Conservation (phyloP, 2,888 invertebrate species). For the Hydroisotoma schaefferi region DNA sequence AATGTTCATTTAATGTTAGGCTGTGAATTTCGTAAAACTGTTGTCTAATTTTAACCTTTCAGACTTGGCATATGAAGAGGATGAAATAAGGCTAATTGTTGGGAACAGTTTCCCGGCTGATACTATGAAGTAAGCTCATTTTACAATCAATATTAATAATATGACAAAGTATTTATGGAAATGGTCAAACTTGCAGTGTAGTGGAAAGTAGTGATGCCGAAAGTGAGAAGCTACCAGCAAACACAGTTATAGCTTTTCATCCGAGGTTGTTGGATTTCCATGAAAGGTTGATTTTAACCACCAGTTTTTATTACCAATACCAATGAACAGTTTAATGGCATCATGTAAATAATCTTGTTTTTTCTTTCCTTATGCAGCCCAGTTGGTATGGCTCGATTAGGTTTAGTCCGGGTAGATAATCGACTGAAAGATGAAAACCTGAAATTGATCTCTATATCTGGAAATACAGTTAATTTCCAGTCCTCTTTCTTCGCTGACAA, state of each 20-base stretch:
- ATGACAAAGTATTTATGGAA: background rate
- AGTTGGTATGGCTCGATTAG: slow-evolving; percentile 81
- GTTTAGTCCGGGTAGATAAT: slow-evolving; percentile 83
- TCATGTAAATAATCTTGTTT: no score
- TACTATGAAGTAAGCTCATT: slow-evolving; percentile 20
- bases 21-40: no score
- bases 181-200: slow-evolving; percentile 4
- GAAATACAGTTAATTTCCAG: slow-evolving; percentile 91
- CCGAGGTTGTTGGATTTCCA: slow-evolving; percentile 67
- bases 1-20: no score
- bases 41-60: no score
- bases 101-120: slow-evolving; percentile 36
- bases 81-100: slow-evolving; percentile 39
- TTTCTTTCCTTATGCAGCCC: slow-evolving; percentile 64
- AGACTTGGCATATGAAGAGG: slow-evolving; percentile 43
- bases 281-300: slow-evolving; percentile 59
- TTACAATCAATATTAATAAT: background rate
- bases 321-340: no score
- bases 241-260: slow-evolving; percentile 56
- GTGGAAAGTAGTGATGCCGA: slow-evolving; percentile 25
- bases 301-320: background rate
- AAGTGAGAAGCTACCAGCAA: slow-evolving; percentile 49
- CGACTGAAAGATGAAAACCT: slow-evolving; percentile 79
- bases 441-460: slow-evolving; percentile 89
- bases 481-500: slow-evolving; percentile 95